These are phyloP conservation scores for Pristis pectinata DNA, from an alignment of 2,797 vertebrate species.

Conservation along the genomic window DNA sequence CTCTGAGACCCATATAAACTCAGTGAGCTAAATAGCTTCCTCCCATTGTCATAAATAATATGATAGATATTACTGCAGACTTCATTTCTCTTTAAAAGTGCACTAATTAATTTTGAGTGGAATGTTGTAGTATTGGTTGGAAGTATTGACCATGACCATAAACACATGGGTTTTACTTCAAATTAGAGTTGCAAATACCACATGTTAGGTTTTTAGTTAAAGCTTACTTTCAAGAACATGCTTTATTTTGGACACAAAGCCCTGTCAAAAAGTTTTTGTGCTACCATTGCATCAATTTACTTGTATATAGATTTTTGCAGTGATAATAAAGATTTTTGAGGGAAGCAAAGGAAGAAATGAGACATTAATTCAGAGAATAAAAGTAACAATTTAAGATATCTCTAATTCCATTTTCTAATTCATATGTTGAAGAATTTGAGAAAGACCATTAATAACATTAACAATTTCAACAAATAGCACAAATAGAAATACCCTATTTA, in stretches of 20 bases:
- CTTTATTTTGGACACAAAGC: not conserved
- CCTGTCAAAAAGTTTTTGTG: not conserved
- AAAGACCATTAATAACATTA: not conserved
- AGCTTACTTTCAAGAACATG: not conserved
- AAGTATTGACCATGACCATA: not conserved
- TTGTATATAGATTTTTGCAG: not conserved
- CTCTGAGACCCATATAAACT: too few relatives aligned
- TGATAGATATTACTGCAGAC: not conserved
- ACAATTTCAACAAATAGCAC: not conserved
- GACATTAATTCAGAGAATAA: not conserved
- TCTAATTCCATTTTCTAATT: not conserved
- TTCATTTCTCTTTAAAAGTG: not conserved
- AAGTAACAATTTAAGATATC: not conserved
- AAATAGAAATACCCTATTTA: not conserved
- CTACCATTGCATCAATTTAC: not conserved
- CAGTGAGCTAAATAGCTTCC: too few relatives aligned
- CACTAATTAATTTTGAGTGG: not conserved
- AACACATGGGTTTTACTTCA: not conserved
- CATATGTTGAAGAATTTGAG: not conserved
- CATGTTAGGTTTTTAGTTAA: not conserved
- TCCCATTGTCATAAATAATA: not conserved
- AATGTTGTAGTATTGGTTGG: not conserved
- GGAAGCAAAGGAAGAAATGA: not conserved
- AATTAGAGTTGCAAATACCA: not conserved
- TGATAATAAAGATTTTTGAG: not conserved